Percentiles rank a stretch among this genome's conserved stretches.
Conservation (phyloP, 64 coral and sea anemone genomes). For the Actinia equina region DNA sequence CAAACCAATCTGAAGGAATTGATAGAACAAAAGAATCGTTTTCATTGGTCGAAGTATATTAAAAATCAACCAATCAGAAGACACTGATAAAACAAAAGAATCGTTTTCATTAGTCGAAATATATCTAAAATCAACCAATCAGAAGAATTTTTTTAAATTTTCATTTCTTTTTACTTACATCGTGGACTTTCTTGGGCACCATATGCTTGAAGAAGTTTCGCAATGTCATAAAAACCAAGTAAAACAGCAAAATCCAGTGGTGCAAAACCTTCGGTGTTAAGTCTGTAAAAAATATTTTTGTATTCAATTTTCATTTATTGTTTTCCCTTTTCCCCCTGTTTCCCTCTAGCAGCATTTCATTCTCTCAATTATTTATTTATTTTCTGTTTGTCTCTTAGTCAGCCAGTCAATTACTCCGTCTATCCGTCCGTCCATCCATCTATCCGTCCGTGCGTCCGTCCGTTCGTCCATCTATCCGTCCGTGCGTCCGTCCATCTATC, state of each 20-base stretch:
- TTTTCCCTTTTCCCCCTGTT: too few species aligned
- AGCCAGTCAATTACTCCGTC: too few species aligned
- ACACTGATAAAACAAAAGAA: too few species aligned
- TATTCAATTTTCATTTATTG: too few species aligned
- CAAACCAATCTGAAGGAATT: too few species aligned
- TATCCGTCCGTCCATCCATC: too few species aligned
- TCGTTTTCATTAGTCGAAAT: neutral
- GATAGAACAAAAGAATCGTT: too few species aligned
- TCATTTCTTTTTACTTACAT: conserved; percentile 52
- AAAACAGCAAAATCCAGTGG: conserved; percentile 85
- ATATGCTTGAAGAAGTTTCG: conserved; percentile 63
- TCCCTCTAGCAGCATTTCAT: neutral
- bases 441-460: too few species aligned
- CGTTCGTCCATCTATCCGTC: too few species aligned
- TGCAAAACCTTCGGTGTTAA: conserved; percentile 90
- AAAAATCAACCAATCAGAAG: too few species aligned
- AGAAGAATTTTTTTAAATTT: neutral
- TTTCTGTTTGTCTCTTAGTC: neutral
- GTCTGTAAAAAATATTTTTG: conserved; percentile 23
- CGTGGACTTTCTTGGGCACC: conserved; percentile 80
- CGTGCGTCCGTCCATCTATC: too few species aligned
- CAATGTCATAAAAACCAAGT: conserved; percentile 64
- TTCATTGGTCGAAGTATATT: too few species aligned
- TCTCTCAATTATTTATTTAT: neutral
- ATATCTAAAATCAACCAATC: neutral